phyloP scores from a whole-genome alignment of 2,797 vertebrate species.

The Dicrostonyx torquatus region DNA sequence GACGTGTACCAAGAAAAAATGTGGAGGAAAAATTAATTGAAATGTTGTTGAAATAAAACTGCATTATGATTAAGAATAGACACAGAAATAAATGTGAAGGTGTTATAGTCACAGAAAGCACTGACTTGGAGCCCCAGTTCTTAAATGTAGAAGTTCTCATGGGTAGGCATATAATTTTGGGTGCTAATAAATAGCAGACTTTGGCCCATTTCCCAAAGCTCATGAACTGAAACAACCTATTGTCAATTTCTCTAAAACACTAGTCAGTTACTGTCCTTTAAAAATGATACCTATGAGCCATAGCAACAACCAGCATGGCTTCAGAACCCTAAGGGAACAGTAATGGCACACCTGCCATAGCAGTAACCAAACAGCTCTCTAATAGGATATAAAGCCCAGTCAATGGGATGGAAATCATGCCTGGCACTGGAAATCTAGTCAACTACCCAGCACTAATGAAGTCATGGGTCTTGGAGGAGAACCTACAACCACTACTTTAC shows the following conservation, averaged over 20 bases:
- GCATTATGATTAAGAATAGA: neutral
- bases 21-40: neutral
- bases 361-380: neutral
- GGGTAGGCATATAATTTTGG: neutral
- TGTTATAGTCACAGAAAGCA: no score
- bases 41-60: neutral
- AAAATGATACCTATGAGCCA: neutral
- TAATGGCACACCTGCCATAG: neutral
- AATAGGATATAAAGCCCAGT: neutral
- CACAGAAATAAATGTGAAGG: neutral
- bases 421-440: neutral
- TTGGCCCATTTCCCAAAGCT: neutral
- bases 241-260: neutral
- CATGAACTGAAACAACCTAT: slow-evolving; percentile 6
- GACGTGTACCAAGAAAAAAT: neutral
- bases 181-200: neutral
- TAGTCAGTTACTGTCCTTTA: neutral
- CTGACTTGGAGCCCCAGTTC: neutral
- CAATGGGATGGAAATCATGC: neutral
- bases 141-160: neutral
- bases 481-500: neutral
- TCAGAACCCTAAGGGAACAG: neutral
- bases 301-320: neutral
- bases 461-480: neutral
- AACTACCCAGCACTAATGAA: neutral